Evolutionary conservation across 2,113 vertebrate species (phyloP).

Genomic region (Calyptomena viridis): DNA sequence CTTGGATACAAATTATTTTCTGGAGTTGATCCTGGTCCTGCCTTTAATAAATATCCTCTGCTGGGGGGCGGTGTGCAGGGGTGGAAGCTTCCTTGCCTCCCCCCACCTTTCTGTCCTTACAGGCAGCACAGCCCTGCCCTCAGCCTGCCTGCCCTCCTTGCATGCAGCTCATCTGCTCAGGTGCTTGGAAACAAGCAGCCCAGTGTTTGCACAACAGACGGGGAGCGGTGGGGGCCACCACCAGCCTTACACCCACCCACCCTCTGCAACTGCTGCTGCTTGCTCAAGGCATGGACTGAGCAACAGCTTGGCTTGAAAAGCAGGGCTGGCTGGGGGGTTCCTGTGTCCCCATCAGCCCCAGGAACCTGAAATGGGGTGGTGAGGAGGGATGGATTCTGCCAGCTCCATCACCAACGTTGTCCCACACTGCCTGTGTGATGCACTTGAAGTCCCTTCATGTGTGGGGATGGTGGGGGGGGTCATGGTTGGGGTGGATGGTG

Average conservation of each 20-base stretch:
- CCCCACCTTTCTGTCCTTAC: neutral
- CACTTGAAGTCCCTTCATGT: accelerated
- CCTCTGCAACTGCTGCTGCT: neutral
- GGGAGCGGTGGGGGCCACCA: accelerated
- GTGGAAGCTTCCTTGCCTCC: neutral
- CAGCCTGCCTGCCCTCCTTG: neutral
- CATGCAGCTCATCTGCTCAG: neutral
- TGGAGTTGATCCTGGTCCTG: neutral
- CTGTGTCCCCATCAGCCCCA: neutral
- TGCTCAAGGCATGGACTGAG: accelerated
- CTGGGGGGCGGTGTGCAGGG: accelerated
- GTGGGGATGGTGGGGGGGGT: neutral
- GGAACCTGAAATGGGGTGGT: accelerated
- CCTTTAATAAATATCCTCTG: neutral
- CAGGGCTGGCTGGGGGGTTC: neutral
- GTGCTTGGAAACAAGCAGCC: neutral
- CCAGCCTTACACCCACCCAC: neutral
- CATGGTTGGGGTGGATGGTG: no score
- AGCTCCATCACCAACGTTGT: neutral
- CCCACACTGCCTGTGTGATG: accelerated
- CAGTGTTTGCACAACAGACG: neutral
- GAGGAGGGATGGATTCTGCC: neutral
- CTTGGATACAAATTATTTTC: neutral
- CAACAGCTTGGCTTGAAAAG: neutral
- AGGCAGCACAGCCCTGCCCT: neutral